Evolutionary conservation across 1,140 invertebrate genomes (phyloP).

Genomic region (Meteorus sp.): DNA sequence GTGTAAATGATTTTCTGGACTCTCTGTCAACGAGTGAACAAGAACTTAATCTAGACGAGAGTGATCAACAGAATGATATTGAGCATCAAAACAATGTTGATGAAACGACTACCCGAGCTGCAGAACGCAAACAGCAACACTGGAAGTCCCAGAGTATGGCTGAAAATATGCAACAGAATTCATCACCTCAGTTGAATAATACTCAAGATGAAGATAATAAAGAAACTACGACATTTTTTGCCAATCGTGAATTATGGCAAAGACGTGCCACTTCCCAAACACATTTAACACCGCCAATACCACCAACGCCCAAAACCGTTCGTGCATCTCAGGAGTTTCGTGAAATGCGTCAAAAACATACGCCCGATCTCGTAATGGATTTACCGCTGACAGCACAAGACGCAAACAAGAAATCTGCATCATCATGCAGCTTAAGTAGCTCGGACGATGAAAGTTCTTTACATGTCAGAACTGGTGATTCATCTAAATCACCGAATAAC

Average conservation of each 20-base stretch:
- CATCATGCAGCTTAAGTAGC: constrained; percentile 51
- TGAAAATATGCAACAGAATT: constrained; percentile 36
- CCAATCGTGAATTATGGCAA: constrained; percentile 67
- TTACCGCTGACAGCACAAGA: constrained; percentile 67
- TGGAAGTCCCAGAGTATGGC: constrained; percentile 59
- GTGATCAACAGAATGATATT: constrained; percentile 16
- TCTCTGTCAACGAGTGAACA: constrained; percentile 30
- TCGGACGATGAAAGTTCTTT: constrained; percentile 49
- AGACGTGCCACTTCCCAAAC: constrained; percentile 63
- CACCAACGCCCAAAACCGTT: constrained; percentile 45
- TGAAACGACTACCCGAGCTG: neutral
- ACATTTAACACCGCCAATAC: constrained; percentile 44
- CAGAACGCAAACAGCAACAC: constrained; percentile 40
- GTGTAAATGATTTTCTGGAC: constrained; percentile 33
- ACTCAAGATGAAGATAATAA: neutral
- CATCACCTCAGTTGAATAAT: constrained; percentile 18
- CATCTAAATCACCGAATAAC: too few relatives aligned
- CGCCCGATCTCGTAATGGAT: constrained; percentile 89
- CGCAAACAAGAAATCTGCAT: constrained; percentile 54
- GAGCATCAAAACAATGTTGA: constrained; percentile 30
- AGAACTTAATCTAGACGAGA: constrained; percentile 4
- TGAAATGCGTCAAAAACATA: constrained; percentile 67
- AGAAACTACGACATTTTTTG: constrained; percentile 46
- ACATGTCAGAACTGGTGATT: too few relatives aligned
- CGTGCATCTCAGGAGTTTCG: constrained; percentile 54